A percentile compares a stretch with the other conserved stretches of the same genome.
Evolutionary conservation across 2,888 invertebrate species (phyloP).

Genomic region (Gymnocheta viridis): DNA sequence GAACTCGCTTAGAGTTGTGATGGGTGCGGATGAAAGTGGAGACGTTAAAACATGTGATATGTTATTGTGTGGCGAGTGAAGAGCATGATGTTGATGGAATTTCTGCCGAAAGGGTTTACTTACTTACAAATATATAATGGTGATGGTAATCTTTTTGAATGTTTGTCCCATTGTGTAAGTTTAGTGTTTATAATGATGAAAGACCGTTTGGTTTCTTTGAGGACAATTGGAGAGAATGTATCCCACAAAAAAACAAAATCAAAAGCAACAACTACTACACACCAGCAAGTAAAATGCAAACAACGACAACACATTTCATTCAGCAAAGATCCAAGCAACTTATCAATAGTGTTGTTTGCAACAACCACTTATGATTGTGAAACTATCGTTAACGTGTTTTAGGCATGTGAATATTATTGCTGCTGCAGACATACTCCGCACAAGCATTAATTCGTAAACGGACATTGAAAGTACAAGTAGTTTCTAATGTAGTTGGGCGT

Average conservation of each 20-base stretch:
- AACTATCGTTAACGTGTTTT: slow-evolving; percentile 69
- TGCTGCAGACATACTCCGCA: slow-evolving; percentile 5
- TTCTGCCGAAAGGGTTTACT: slow-evolving; percentile 47
- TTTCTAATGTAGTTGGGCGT: slow-evolving; percentile 74
- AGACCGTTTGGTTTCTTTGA: slow-evolving; percentile 59
- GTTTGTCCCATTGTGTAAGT: slow-evolving; percentile 29
- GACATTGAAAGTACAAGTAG: slow-evolving; percentile 44
- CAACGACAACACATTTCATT: slow-evolving; percentile 17
- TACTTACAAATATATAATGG: slow-evolving; percentile 12
- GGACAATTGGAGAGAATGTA: slow-evolving; percentile 48
- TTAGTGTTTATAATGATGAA: slow-evolving; percentile 58
- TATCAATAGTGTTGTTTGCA: slow-evolving; percentile 57
- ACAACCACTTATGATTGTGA: slow-evolving; percentile 69
- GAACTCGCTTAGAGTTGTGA: background rate
- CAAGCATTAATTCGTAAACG: slow-evolving; percentile 24
- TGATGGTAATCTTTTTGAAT: slow-evolving; percentile 50
- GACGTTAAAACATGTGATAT: slow-evolving; percentile 20
- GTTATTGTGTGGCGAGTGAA: slow-evolving; percentile 6
- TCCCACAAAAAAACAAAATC: slow-evolving; percentile 5
- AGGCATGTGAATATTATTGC: slow-evolving; percentile 36
- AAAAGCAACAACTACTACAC: background rate
- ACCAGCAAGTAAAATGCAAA: slow-evolving; percentile 18
- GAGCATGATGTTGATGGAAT: slow-evolving; percentile 35
- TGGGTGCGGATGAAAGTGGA: slow-evolving; percentile 17
- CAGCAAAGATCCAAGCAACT: slow-evolving; percentile 10